These are phyloP conservation scores for Ursus arctos DNA, from an alignment of 2,113 vertebrate species.

Conservation along the genomic window DNA sequence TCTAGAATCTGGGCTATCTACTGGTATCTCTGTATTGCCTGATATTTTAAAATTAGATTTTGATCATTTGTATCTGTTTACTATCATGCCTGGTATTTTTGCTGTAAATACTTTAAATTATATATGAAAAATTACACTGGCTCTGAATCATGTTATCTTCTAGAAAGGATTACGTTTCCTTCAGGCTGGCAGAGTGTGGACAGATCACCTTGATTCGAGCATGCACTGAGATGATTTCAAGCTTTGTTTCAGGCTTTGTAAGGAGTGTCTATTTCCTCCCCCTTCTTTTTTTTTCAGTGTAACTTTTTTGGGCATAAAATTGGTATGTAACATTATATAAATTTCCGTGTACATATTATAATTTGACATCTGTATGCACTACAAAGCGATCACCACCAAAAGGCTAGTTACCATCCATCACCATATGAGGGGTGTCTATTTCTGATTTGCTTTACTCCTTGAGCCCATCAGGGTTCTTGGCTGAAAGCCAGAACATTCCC, in stretches of 20 bases:
- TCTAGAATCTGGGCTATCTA: not conserved
- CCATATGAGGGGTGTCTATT: not conserved
- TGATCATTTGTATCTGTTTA: conserved; percentile 27
- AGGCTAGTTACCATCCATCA: not conserved
- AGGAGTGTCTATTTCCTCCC: not conserved
- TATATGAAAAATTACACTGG: conserved; percentile 4
- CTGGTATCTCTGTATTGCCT: not conserved
- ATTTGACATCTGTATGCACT: not conserved
- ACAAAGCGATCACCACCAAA: not conserved
- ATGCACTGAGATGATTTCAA: not conserved
- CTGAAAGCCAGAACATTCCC: not conserved
- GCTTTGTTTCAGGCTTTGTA: not conserved
- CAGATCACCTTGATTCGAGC: not conserved
- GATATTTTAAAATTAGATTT: conserved; percentile 13
- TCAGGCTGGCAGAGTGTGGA: not conserved
- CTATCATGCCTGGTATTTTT: not conserved
- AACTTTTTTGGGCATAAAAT: not conserved
- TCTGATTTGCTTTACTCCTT: not conserved
- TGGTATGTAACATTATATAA: not conserved
- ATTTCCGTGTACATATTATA: not conserved
- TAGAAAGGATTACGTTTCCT: not conserved
- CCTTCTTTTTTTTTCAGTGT: not conserved
- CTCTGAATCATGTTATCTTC: conserved; percentile 4
- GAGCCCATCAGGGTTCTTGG: not conserved
- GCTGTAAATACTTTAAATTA: not conserved